A percentile compares a stretch with the other conserved stretches of the same genome.
These are phyloP conservation scores for Eleginops maclovinus DNA, from an alignment of 2,113 vertebrate genomes.

Conservation along the genomic window DNA sequence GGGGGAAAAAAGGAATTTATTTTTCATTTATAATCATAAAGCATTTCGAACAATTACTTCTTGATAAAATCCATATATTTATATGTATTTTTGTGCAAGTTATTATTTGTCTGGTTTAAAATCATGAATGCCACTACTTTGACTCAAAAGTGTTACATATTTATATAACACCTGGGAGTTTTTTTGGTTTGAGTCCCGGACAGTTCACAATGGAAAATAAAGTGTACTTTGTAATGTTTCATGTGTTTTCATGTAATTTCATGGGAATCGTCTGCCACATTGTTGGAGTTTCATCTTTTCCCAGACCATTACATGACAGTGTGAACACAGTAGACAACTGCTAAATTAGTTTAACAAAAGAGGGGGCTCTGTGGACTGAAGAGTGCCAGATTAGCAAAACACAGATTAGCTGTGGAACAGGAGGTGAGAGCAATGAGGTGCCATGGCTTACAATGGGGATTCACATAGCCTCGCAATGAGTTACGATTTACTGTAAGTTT, in stretches of 20 bases:
- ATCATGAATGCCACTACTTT: neutral
- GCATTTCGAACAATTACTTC: neutral
- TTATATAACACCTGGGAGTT: neutral
- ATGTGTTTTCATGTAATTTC: neutral
- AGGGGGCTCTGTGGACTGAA: slow-evolving; percentile 13
- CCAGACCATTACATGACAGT: neutral
- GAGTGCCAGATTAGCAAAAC: slow-evolving; percentile 46
- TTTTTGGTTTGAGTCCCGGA: neutral
- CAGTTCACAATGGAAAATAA: slow-evolving; percentile 30
- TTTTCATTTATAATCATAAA: neutral
- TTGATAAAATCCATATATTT: neutral
- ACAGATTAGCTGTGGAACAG: slow-evolving; percentile 28
- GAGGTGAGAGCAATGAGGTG: slow-evolving; percentile 4
- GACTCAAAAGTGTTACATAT: neutral
- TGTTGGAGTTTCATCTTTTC: neutral
- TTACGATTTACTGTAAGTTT: neutral
- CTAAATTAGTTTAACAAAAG: slow-evolving; percentile 12
- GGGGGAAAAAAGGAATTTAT: neutral
- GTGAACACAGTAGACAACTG: neutral
- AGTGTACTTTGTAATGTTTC: neutral
- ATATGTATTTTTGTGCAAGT: neutral
- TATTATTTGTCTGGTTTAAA: slow-evolving; percentile 6
- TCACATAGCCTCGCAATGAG: neutral
- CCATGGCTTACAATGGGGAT: neutral
- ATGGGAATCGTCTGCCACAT: neutral